phyloP scores from a whole-genome alignment of 2,888 invertebrate species.

The Eupithecia dodoneata region DNA sequence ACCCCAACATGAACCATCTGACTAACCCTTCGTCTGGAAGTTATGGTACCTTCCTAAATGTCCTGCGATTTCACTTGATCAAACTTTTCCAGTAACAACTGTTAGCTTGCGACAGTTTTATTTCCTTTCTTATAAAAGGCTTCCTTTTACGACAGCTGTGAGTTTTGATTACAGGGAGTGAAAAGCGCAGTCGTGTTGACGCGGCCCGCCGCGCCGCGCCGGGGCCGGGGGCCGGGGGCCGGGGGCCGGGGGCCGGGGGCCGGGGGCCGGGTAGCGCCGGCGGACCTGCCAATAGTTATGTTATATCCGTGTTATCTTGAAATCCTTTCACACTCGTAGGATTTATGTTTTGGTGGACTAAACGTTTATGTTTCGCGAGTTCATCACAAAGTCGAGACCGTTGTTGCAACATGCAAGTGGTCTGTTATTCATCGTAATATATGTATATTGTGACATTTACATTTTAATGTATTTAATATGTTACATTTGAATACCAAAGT shows the following conservation, averaged over 20 bases:
- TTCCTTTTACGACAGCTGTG: conserved; percentile 1
- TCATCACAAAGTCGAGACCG: too few relatives aligned
- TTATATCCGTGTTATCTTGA: not conserved
- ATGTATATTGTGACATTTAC: not conserved
- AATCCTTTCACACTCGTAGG: not conserved
- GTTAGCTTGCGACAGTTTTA: not conserved
- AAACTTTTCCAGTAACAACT: not conserved
- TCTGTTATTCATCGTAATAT: not conserved
- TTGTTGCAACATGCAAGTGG: not conserved
- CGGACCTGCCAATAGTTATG: too few relatives aligned
- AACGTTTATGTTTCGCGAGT: too few relatives aligned
- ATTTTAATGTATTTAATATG: not conserved
- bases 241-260: too few relatives aligned
- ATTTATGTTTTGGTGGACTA: not conserved
- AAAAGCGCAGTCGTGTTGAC: not conserved
- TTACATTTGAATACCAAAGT: not conserved
- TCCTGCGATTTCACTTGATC: not conserved
- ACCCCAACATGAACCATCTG: not conserved
- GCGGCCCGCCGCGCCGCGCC: too few relatives aligned
- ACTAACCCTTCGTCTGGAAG: not conserved
- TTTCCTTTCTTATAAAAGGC: not conserved
- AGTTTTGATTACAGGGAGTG: not conserved
- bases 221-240: too few relatives aligned
- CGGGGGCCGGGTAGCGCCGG: too few relatives aligned
- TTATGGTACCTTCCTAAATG: not conserved